phyloP scores from a whole-genome alignment of 2,888 invertebrate species.

The Parapristionchus giblindavisi region DNA sequence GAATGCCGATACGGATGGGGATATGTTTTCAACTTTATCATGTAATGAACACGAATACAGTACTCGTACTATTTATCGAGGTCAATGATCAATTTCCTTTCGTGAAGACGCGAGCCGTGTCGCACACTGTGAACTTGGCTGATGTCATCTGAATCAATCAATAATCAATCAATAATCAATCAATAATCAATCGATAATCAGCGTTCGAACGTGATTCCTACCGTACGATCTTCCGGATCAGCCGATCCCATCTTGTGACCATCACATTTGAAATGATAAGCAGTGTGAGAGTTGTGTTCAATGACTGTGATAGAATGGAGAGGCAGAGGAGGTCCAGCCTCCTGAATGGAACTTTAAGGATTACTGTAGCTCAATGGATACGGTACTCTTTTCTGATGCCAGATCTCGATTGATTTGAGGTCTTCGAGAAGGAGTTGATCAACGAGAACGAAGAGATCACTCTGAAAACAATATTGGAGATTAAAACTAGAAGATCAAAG shows the following conservation, averaged over 20 bases:
- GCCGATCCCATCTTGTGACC: slow-evolving; percentile 23
- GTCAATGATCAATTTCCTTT: too few relatives aligned
- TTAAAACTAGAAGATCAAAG: too few relatives aligned
- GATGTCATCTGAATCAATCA: slow-evolving; percentile 20
- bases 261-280: slow-evolving; percentile 43
- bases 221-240: background rate
- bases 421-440: slow-evolving; percentile 41
- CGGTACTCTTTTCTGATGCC: slow-evolving; percentile 40
- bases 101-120: slow-evolving; percentile 26
- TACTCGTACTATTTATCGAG: too few relatives aligned
- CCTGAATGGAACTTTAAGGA: background rate
- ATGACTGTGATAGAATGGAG: slow-evolving; percentile 44
- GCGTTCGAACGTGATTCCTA: too few relatives aligned
- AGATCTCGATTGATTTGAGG: slow-evolving; percentile 43
- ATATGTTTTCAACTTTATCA: too few relatives aligned
- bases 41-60: too few relatives aligned
- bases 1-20: too few relatives aligned
- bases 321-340: slow-evolving; percentile 35
- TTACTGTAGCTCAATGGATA: slow-evolving; percentile 15
- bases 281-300: slow-evolving; percentile 40
- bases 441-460: slow-evolving; percentile 46
- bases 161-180: background rate
- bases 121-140: slow-evolving; percentile 4
- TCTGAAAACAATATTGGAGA: slow-evolving; percentile 38
- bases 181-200: background rate